These are phyloP conservation scores for Octopus bimaculoides DNA, from an alignment of 1,140 invertebrate genomes.

Conservation along the genomic window DNA sequence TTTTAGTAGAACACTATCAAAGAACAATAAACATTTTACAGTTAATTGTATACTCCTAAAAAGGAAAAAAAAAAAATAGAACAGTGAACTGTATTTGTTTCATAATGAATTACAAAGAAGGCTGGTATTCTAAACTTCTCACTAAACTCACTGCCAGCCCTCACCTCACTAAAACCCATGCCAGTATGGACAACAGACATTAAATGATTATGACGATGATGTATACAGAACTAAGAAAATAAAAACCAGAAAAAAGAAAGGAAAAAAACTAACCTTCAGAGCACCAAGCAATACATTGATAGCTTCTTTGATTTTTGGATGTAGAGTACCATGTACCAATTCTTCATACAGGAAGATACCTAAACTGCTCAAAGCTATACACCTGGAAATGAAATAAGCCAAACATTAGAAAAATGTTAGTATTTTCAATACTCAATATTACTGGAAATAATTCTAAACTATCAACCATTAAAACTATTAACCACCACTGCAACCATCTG, in stretches of 20 bases:
- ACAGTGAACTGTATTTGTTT: background rate
- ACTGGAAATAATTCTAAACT: too few relatives aligned
- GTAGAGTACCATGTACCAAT: constrained; percentile 63
- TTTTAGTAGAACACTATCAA: constrained; percentile 76
- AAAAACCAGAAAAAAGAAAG: background rate
- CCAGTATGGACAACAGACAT: too few relatives aligned
- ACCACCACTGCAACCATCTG: too few relatives aligned
- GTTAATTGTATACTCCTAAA: constrained; percentile 15
- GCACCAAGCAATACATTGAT: constrained; percentile 83
- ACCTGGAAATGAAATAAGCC: constrained; percentile 55
- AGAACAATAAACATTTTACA: constrained; percentile 30
- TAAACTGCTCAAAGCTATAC: constrained; percentile 83
- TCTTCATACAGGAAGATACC: constrained; percentile 82
- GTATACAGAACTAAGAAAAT: background rate
- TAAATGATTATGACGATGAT: too few relatives aligned
- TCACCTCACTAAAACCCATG: too few relatives aligned
- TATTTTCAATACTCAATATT: too few relatives aligned
- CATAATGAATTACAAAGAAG: background rate
- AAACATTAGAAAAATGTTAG: too few relatives aligned
- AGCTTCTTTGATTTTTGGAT: constrained; percentile 77
- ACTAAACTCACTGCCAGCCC: too few relatives aligned
- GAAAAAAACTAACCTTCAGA: constrained; percentile 66
- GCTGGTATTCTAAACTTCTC: background rate
- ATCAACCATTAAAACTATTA: background rate
- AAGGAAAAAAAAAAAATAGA: background rate